Evolutionary conservation across 2,888 invertebrate species (phyloP).

Genomic region (Athripsodes cinereus): DNA sequence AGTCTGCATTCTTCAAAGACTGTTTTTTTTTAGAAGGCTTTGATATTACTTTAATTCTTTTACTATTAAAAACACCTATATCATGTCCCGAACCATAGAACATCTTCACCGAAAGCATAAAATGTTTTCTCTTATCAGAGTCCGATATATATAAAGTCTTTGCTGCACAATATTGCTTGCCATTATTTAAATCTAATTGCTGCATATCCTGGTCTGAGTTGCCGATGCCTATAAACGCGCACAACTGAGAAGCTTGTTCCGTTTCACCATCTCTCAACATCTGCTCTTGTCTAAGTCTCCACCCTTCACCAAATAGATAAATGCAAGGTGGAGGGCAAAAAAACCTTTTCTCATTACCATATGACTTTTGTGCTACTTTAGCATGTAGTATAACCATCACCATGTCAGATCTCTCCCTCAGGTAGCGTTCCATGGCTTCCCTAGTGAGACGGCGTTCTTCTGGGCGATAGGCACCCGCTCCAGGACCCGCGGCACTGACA

Average conservation of each 20-base stretch:
- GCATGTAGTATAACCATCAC: constrained; percentile 96
- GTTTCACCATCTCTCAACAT: constrained; percentile 86
- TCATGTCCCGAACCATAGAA: constrained; percentile 98
- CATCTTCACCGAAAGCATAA: constrained; percentile 98
- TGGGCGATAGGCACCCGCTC: constrained; percentile 59
- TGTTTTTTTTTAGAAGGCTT: constrained; percentile 99
- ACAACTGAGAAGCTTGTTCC: constrained; percentile 89
- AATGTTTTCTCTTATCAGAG: constrained; percentile 98
- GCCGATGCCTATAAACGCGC: constrained; percentile 98
- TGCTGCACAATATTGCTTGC: constrained; percentile 98
- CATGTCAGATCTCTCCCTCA: constrained; percentile 92
- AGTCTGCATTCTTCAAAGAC: constrained; percentile 96
- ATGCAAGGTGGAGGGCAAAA: constrained; percentile 99
- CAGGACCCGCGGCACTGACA: constrained; percentile 50
- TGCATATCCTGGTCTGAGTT: constrained; percentile 99
- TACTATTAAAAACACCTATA: constrained; percentile 97
- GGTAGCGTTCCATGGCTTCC: constrained; percentile 94
- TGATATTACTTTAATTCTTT: constrained; percentile 98
- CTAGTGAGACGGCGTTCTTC: constrained; percentile 80
- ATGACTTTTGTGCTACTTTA: constrained; percentile 99
- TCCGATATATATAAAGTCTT: constrained; percentile 99
- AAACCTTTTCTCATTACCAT: constrained; percentile 98
- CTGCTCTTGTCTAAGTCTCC: constrained; percentile 92
- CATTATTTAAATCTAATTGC: constrained; percentile 92
- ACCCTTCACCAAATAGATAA: constrained; percentile 96